phyloP scores from a whole-genome alignment of 2,888 invertebrate genomes.

The Mimas tiliae region DNA sequence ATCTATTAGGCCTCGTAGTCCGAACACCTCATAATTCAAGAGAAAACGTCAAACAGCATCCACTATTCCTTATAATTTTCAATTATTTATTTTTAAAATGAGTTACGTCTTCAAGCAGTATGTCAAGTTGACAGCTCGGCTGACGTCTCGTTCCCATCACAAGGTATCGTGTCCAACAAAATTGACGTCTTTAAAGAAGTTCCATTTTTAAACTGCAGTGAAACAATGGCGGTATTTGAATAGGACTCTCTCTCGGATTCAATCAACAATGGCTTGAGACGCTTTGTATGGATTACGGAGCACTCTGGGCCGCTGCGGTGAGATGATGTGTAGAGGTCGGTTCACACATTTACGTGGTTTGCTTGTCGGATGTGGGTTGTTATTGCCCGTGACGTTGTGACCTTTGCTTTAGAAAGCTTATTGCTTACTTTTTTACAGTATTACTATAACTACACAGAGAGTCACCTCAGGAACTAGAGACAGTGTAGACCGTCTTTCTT shows the following conservation, averaged over 20 bases:
- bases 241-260: conserved; percentile 65
- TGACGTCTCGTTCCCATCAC: conserved; percentile 57
- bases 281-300: conserved; percentile 45
- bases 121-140: conserved; percentile 54
- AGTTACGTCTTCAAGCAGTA: conserved; percentile 33
- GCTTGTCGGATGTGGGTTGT: conserved; percentile 13
- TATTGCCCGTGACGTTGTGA: background rate
- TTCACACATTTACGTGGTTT: conserved; percentile 18
- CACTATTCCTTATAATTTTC: conserved; percentile 1
- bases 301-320: background rate
- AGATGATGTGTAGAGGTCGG: conserved; percentile 2
- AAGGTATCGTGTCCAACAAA: conserved; percentile 40
- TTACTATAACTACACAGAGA: background rate
- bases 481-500: background rate
- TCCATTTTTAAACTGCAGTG: conserved; percentile 62
- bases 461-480: background rate
- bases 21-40: background rate
- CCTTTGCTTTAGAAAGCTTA: conserved; percentile 12
- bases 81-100: conserved; percentile 11
- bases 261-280: conserved; percentile 65
- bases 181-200: conserved; percentile 59
- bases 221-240: conserved; percentile 74
- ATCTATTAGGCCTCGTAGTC: background rate
- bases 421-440: background rate
- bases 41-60: conserved; percentile 4